Evolutionary conservation across 1,140 invertebrate genomes (phyloP).

Genomic region (Pomacea maculata): DNA sequence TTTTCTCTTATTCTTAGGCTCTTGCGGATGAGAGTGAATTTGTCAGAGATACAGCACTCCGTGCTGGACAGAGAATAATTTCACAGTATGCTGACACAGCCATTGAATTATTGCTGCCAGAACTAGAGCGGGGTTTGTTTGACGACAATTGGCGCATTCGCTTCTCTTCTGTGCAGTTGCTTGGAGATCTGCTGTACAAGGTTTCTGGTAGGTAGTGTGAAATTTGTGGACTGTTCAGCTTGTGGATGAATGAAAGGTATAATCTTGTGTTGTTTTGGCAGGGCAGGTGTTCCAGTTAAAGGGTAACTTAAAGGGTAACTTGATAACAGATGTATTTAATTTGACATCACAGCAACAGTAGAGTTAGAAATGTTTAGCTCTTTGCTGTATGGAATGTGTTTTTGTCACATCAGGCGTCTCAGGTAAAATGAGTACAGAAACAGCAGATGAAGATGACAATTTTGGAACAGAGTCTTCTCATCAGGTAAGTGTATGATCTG

Average conservation of each 20-base stretch:
- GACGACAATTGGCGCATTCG: conserved; percentile 95
- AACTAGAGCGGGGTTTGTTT: conserved; percentile 80
- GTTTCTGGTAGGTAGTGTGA: conserved; percentile 75
- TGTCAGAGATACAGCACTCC: conserved; percentile 94
- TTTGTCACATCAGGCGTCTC: conserved; percentile 77
- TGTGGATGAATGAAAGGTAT: neutral
- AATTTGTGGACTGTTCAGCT: neutral
- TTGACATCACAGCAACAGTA: too few relatives aligned
- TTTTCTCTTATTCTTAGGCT: conserved; percentile 70
- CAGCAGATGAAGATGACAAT: conserved; percentile 97
- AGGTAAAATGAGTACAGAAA: conserved; percentile 99
- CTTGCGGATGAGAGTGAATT: conserved; percentile 99
- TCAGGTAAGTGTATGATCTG: conserved; percentile 68
- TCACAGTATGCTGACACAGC: conserved; percentile 96
- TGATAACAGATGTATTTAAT: too few relatives aligned
- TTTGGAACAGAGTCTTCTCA: conserved; percentile 98
- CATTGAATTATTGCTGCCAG: conserved; percentile 90
- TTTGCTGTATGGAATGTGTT: neutral
- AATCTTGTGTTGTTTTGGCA: conserved; percentile 6
- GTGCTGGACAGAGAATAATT: conserved; percentile 96
- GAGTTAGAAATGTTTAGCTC: too few relatives aligned
- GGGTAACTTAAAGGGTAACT: too few relatives aligned
- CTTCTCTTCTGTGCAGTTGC: conserved; percentile 93
- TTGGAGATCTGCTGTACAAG: conserved; percentile 95
- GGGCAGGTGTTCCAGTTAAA: too few relatives aligned